phyloP scores from a whole-genome alignment of 2,113 vertebrate species.

The Indri indri region DNA sequence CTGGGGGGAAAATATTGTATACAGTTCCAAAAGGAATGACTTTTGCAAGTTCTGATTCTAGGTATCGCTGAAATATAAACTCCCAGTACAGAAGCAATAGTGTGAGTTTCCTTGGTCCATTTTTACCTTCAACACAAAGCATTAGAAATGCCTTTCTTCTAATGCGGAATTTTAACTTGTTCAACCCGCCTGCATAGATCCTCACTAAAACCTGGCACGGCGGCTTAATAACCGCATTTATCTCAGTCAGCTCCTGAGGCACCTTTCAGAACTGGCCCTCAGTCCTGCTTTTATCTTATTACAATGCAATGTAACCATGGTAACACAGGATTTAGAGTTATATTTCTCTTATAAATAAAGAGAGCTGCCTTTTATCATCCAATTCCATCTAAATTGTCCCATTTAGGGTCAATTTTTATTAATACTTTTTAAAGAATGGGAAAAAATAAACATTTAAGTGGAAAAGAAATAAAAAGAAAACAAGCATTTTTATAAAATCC shows the following conservation, averaged over 20 bases:
- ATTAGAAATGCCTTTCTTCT: conserved; percentile 44
- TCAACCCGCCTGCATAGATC: background rate
- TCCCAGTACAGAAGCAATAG: background rate
- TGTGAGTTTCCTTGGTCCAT: background rate
- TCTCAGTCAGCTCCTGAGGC: conserved; percentile 19
- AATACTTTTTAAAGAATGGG: background rate
- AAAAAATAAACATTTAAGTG: conserved; percentile 29
- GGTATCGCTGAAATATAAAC: conserved; percentile 26
- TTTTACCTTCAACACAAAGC: conserved; percentile 20
- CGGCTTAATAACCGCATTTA: background rate
- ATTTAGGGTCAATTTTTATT: conserved; percentile 49
- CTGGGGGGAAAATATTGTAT: background rate
- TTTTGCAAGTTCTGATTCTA: background rate
- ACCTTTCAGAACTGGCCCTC: conserved; percentile 54
- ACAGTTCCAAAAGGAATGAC: background rate
- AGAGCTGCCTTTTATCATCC: conserved; percentile 69
- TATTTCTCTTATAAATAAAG: conserved; percentile 54
- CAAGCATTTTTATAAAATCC: background rate
- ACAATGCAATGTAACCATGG: conserved; percentile 71
- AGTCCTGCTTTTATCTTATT: conserved; percentile 55
- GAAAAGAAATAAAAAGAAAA: conserved; percentile 9
- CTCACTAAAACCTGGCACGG: background rate
- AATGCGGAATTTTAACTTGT: conserved; percentile 9
- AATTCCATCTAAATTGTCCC: conserved; percentile 70
- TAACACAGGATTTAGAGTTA: conserved; percentile 63